A percentile compares a stretch with the other conserved stretches of the same genome.
Conservation (phyloP, 2,797 vertebrate genomes). For the Gouania willdenowi region DNA sequence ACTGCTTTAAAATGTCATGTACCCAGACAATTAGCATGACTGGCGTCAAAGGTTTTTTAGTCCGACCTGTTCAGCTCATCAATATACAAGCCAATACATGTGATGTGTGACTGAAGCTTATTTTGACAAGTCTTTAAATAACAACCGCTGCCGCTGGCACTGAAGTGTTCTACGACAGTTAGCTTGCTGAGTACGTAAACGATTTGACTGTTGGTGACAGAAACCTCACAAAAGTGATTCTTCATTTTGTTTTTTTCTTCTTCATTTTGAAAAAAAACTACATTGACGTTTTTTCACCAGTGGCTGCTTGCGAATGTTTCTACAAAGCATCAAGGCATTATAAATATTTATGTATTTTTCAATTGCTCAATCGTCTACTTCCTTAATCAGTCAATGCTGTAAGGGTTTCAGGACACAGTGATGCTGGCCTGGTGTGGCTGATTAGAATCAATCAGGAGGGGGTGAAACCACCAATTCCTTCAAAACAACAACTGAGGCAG, state of each 20-base stretch:
- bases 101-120: conserved; percentile 24
- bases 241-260: too few relatives aligned
- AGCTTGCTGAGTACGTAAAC: background rate
- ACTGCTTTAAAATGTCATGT: conserved; percentile 59
- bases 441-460: conserved; percentile 76
- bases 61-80: conserved; percentile 50
- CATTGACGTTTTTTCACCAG: background rate
- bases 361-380: conserved; percentile 42
- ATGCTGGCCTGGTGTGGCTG: conserved; percentile 52
- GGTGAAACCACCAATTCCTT: conserved; percentile 45
- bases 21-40: conserved; percentile 52
- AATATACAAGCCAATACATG: conserved; percentile 56
- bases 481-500: conserved; percentile 48
- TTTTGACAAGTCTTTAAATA: conserved; percentile 32
- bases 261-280: too few relatives aligned
- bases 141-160: conserved; percentile 15
- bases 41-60: conserved; percentile 44
- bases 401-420: conserved; percentile 38
- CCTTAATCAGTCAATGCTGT: conserved; percentile 64
- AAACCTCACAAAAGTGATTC: background rate
- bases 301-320: conserved; percentile 1
- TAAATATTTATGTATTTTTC: conserved; percentile 61
- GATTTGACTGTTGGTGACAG: background rate
- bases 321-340: conserved; percentile 11
- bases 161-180: conserved; percentile 1